These are phyloP conservation scores for Acropternis orthonyx DNA, from an alignment of 2,797 vertebrate genomes.

Conservation along the genomic window DNA sequence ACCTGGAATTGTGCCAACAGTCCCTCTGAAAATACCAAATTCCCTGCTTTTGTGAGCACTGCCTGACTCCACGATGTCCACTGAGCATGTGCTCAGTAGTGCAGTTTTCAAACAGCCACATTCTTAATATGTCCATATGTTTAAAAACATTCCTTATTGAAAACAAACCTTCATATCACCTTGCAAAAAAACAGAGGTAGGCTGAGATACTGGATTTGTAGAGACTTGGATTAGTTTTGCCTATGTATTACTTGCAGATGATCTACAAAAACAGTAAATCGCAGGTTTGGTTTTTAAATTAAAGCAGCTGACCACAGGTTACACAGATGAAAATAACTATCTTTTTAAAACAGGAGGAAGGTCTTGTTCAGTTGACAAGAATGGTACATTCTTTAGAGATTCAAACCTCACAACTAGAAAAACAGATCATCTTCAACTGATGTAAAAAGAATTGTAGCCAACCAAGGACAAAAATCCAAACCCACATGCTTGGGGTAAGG, in stretches of 20 bases:
- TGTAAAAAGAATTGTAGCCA: background rate
- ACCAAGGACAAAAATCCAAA: constrained; percentile 11
- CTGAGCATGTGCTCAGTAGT: background rate
- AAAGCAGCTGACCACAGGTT: background rate
- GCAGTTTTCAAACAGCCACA: background rate
- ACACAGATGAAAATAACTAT: background rate
- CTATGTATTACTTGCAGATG: background rate
- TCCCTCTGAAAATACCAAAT: background rate
- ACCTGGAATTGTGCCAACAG: background rate
- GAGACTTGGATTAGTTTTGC: background rate
- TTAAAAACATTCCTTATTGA: background rate
- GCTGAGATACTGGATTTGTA: background rate
- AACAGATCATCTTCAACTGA: constrained; percentile 23
- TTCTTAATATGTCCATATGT: background rate
- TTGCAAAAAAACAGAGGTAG: background rate
- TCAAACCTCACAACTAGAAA: background rate
- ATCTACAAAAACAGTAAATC: background rate
- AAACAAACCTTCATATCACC: background rate
- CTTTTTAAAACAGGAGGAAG: background rate
- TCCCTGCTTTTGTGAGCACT: background rate
- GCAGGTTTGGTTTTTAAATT: background rate
- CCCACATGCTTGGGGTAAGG: background rate
- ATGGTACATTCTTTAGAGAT: background rate
- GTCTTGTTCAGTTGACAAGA: background rate
- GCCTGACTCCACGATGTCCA: background rate